These are phyloP conservation scores for Cryptotermes secundus DNA, from an alignment of 1,140 invertebrate genomes.

Conservation along the genomic window DNA sequence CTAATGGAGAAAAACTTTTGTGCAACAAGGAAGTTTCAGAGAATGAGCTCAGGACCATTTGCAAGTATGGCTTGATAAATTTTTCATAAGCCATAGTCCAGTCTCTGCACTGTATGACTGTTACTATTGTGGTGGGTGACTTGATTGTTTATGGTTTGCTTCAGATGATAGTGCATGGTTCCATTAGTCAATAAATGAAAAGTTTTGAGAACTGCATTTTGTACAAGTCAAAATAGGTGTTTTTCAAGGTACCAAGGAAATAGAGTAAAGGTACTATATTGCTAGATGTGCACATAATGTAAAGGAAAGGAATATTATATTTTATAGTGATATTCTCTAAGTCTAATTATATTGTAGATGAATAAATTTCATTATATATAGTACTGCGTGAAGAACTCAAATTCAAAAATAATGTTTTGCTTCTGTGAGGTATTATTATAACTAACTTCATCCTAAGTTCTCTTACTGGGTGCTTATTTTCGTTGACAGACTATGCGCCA, in stretches of 20 bases:
- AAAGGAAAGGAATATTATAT: neutral
- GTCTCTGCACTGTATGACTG: neutral
- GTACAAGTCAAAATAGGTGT: neutral
- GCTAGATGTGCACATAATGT: neutral
- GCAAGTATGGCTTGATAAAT: neutral
- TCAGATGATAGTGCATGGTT: neutral
- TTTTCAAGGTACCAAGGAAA: neutral
- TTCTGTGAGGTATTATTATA: neutral
- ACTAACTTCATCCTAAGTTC: neutral
- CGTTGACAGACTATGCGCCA: constrained; percentile 27
- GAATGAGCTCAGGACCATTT: neutral
- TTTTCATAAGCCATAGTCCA: neutral
- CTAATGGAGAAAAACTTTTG: neutral
- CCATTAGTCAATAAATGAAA: neutral
- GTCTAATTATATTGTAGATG: neutral
- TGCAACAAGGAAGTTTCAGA: constrained; percentile 23
- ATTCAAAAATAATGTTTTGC: neutral
- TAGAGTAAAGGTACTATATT: neutral
- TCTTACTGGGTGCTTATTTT: neutral
- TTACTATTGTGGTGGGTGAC: neutral
- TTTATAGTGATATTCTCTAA: neutral
- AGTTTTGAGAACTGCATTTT: neutral
- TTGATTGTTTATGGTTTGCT: neutral
- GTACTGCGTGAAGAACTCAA: neutral
- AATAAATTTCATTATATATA: neutral